A percentile compares a stretch with the other conserved stretches of the same genome.
Evolutionary conservation across 2,888 invertebrate species (phyloP).

Genomic region (Corbicula japonica): DNA sequence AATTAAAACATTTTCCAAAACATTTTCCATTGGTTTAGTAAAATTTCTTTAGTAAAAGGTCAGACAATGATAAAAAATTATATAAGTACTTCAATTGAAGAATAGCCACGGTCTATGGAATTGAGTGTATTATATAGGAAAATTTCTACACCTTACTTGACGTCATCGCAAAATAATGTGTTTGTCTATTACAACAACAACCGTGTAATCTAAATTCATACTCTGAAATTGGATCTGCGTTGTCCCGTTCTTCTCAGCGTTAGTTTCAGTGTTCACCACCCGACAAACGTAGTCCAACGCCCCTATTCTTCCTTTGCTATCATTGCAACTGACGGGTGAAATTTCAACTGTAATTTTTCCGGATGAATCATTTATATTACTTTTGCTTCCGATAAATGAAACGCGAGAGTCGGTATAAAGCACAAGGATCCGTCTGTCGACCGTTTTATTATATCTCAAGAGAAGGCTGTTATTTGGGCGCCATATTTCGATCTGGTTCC

Average conservation of each 20-base stretch:
- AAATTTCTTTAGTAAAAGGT: no score
- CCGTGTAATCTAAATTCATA: slow-evolving; percentile 1
- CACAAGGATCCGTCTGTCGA: background rate
- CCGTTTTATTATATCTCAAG: background rate
- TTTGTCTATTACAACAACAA: no score
- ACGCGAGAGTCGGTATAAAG: background rate
- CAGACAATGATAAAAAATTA: no score
- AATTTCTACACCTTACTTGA: no score
- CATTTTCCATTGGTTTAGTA: no score
- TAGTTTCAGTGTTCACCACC: slow-evolving; percentile 7
- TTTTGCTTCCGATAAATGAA: background rate
- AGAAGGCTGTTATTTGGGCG: background rate
- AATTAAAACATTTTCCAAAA: no score
- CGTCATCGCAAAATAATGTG: no score
- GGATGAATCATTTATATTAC: background rate
- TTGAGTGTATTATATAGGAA: no score
- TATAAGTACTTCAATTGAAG: no score
- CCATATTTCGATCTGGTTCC: background rate
- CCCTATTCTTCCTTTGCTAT: background rate
- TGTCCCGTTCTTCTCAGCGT: background rate
- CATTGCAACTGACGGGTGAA: slow-evolving; percentile 9
- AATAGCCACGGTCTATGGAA: no score
- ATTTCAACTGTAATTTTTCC: background rate
- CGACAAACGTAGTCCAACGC: background rate
- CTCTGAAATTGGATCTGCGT: slow-evolving; percentile 15